phyloP scores from a whole-genome alignment of 1,140 invertebrate genomes.

The Aculops lycopersici region DNA sequence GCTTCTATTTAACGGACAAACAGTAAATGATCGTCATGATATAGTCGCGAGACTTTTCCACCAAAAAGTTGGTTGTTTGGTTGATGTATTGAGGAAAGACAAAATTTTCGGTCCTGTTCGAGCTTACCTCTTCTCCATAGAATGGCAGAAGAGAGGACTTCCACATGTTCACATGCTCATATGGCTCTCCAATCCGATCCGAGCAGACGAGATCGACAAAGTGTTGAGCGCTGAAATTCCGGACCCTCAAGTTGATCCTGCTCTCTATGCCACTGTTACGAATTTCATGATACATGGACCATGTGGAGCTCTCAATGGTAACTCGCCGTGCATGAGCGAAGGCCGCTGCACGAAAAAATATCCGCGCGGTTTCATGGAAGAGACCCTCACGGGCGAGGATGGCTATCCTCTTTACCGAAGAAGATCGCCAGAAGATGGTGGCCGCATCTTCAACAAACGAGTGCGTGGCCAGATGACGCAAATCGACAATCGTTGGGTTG shows the following conservation, averaged over 20 bases:
- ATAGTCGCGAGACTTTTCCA: constrained; percentile 16
- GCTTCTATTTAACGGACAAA: constrained; percentile 12
- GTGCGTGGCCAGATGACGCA: background rate
- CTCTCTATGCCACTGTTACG: constrained; percentile 14
- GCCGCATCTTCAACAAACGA: constrained; percentile 8
- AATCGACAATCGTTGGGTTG: constrained; percentile 12
- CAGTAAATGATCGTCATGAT: constrained; percentile 14
- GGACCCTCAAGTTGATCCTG: constrained; percentile 16
- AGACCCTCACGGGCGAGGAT: constrained; percentile 1
- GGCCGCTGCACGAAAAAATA: constrained; percentile 9
- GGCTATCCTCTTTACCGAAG: constrained; percentile 7
- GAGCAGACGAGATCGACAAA: constrained; percentile 16
- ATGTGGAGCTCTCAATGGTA: constrained; percentile 10
- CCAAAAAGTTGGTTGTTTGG: constrained; percentile 14
- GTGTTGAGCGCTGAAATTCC: constrained; percentile 23
- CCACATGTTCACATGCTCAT: constrained; percentile 17
- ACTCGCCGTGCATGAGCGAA: constrained; percentile 11
- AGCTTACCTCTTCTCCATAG: constrained; percentile 12
- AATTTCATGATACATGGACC: constrained; percentile 16
- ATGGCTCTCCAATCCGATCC: background rate
- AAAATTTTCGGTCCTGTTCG: constrained; percentile 5
- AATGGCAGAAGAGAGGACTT: constrained; percentile 18
- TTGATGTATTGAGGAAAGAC: constrained; percentile 12
- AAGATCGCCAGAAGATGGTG: constrained; percentile 6
- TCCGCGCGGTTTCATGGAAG: background rate